These are phyloP conservation scores for Caenorhabditis sulstoni DNA, from an alignment of 2,888 invertebrate species.

Conservation along the genomic window DNA sequence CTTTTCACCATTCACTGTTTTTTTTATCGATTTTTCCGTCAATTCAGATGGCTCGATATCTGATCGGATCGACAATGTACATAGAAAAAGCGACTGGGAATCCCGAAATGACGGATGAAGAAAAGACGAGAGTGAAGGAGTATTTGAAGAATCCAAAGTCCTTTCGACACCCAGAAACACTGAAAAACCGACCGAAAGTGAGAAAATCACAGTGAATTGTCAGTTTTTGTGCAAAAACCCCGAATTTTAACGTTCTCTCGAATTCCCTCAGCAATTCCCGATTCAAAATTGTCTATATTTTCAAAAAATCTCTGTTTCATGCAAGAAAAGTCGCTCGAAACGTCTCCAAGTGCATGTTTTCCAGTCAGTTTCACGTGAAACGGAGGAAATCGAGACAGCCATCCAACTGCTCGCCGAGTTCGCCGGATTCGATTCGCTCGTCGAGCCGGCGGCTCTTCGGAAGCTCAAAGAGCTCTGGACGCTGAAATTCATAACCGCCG, in stretches of 20 bases:
- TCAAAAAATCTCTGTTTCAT: too few relatives aligned
- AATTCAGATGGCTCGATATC: slow-evolving; percentile 21
- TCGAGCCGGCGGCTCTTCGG: not conserved
- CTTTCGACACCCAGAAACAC: not conserved
- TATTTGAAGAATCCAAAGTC: not conserved
- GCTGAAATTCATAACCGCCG: slow-evolving; percentile 1
- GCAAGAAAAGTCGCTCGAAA: not conserved
- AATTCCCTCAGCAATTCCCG: not conserved
- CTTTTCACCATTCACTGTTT: too few relatives aligned
- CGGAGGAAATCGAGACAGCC: slow-evolving; percentile 20
- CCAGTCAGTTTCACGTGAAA: too few relatives aligned
- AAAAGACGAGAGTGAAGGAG: slow-evolving; percentile 5
- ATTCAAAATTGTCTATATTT: not conserved
- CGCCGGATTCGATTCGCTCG: slow-evolving; percentile 39
- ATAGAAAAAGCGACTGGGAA: slow-evolving; percentile 18
- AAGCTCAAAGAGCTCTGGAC: slow-evolving; percentile 24
- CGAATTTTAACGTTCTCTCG: not conserved
- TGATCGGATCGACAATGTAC: slow-evolving; percentile 25
- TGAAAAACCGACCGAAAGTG: not conserved
- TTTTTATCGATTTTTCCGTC: too few relatives aligned
- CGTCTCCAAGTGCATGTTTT: too few relatives aligned
- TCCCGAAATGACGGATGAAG: not conserved
- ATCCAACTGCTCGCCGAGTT: slow-evolving; percentile 8
- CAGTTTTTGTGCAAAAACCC: not conserved
- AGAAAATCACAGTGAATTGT: not conserved